phyloP scores from a whole-genome alignment of 2,888 invertebrate species.

The Cylindroiulus punctatus region DNA sequence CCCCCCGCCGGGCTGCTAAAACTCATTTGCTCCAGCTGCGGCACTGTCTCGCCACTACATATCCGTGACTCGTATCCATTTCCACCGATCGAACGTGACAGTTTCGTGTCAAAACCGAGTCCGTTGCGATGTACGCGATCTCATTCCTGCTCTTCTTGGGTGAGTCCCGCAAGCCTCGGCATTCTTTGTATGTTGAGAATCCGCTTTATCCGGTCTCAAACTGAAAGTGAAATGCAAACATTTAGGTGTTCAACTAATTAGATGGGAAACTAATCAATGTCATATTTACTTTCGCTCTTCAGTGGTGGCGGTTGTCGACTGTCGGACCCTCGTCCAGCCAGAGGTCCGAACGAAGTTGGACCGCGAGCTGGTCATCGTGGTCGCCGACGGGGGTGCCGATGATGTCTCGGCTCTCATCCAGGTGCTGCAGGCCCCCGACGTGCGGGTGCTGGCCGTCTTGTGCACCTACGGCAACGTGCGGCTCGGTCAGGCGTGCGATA shows the following conservation, averaged over 20 bases:
- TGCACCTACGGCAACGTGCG: slow-evolving; percentile 52
- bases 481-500: slow-evolving; percentile 40
- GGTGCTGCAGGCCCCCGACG: slow-evolving; percentile 24
- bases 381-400: slow-evolving; percentile 52
- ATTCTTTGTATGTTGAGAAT: too few species aligned
- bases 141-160: background rate
- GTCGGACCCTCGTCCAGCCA: background rate
- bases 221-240: too few species aligned
- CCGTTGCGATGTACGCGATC: background rate
- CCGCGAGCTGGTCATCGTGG: slow-evolving; percentile 9
- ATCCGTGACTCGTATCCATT: too few species aligned
- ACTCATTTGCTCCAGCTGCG: too few species aligned
- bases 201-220: too few species aligned
- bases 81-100: too few species aligned
- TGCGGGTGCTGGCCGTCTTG: slow-evolving; percentile 39
- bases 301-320: background rate
- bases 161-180: background rate
- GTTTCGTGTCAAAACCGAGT: background rate
- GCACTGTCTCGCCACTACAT: too few species aligned
- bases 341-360: background rate
- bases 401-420: slow-evolving; percentile 50
- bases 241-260: too few species aligned
- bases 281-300: background rate
- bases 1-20: too few species aligned
- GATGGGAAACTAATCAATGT: too few species aligned